Evolutionary conservation across 2,797 vertebrate species (phyloP).

Genomic region (Picus viridis): DNA sequence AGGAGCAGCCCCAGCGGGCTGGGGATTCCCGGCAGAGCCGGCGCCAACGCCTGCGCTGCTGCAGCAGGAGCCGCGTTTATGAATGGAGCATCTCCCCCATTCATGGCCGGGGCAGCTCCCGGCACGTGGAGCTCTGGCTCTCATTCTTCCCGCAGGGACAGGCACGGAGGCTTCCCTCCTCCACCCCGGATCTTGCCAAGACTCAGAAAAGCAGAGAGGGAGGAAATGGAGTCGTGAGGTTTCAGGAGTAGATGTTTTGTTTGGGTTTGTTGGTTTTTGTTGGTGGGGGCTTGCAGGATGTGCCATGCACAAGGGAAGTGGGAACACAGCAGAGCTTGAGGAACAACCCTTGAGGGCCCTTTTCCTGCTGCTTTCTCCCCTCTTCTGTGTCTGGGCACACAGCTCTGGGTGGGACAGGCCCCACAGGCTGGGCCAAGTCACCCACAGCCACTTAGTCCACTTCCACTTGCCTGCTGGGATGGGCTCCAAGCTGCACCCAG

Average conservation of each 20-base stretch:
- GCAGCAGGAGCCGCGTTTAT: slow-evolving; percentile 7
- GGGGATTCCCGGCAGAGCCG: not conserved
- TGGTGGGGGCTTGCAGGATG: accelerated
- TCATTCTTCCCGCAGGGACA: not conserved
- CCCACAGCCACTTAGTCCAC: not conserved
- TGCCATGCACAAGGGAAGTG: accelerated
- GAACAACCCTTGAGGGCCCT: not conserved
- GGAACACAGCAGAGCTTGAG: accelerated
- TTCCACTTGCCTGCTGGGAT: not conserved
- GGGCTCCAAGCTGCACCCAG: too few species aligned
- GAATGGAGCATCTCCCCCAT: slow-evolving; percentile 73
- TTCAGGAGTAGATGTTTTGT: not conserved
- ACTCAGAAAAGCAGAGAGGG: not conserved
- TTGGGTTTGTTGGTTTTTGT: not conserved
- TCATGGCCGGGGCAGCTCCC: slow-evolving; percentile 59
- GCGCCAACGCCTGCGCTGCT: not conserved
- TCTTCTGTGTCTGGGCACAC: not conserved
- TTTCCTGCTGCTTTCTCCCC: not conserved
- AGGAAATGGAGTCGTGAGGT: not conserved
- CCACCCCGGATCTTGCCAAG: accelerated
- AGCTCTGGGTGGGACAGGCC: not conserved
- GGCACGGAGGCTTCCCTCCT: accelerated
- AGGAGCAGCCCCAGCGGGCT: slow-evolving; percentile 20
- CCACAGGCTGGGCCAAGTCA: not conserved
- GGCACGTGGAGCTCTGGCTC: slow-evolving; percentile 13